These are phyloP conservation scores for Diglossa cyanea DNA, from an alignment of 2,797 vertebrate species.

Conservation along the genomic window DNA sequence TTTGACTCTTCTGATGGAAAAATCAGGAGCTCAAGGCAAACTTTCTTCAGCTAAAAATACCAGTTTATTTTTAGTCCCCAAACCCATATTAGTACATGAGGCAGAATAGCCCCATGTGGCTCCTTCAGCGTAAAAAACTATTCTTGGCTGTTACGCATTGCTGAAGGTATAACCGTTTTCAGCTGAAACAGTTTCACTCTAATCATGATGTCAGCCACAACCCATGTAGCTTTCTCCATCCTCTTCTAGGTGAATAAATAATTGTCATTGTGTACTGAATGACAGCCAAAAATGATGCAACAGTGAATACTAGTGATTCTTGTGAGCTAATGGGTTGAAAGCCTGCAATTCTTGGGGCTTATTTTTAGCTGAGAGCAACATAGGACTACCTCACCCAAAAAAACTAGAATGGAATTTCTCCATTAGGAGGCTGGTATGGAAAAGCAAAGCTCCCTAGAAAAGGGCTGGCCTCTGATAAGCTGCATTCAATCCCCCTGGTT, in stretches of 20 bases:
- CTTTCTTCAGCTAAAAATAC: not conserved
- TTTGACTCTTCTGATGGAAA: not conserved
- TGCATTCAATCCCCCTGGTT: not conserved
- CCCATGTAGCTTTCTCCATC: not conserved
- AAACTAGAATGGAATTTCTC: not conserved
- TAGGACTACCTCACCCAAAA: not conserved
- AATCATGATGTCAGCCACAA: not conserved
- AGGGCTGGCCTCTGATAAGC: not conserved
- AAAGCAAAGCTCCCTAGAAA: not conserved
- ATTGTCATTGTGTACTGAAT: not conserved
- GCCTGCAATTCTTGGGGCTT: not conserved
- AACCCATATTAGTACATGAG: not conserved
- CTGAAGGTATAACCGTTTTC: not conserved
- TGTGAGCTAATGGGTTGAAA: not conserved
- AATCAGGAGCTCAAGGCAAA: not conserved
- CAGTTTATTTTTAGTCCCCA: slow-evolving; percentile 25
- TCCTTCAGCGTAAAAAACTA: not conserved
- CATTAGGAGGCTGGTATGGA: not conserved
- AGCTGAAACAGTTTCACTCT: not conserved
- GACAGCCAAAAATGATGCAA: not conserved
- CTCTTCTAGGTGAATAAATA: not conserved
- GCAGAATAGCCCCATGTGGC: not conserved
- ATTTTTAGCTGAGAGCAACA: not conserved
- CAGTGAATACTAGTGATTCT: not conserved
- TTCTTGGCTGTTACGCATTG: not conserved